A percentile compares a stretch with the other conserved stretches of the same genome.
Evolutionary conservation across 2,113 vertebrate genomes (phyloP).

Genomic region (Ceyx margarethae): DNA sequence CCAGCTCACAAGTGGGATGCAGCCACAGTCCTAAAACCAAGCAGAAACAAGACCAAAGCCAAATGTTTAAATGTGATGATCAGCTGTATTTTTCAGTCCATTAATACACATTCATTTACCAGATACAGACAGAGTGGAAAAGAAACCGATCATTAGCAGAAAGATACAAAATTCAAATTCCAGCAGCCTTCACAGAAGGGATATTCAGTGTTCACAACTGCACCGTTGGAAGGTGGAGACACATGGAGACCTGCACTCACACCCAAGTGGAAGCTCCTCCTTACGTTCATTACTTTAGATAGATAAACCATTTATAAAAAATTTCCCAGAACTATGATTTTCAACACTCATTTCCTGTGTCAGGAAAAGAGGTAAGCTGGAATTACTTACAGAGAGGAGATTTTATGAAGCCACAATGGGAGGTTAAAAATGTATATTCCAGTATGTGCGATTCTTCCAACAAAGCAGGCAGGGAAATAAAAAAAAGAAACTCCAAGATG

Average conservation of each 20-base stretch:
- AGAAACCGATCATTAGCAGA: background rate
- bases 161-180: conserved; percentile 22
- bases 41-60: background rate
- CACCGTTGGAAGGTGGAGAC: background rate
- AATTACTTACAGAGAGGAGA: conserved; percentile 2
- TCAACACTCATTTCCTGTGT: background rate
- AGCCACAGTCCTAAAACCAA: background rate
- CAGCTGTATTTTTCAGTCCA: conserved; percentile 49
- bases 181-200: conserved; percentile 67
- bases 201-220: conserved; percentile 37
- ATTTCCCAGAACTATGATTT: background rate
- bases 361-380: background rate
- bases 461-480: background rate
- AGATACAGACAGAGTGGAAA: background rate
- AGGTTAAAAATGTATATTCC: conserved; percentile 1
- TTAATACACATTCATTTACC: conserved; percentile 47
- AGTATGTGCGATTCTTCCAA: background rate
- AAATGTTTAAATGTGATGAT: background rate
- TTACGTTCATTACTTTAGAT: background rate
- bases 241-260: background rate
- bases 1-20: background rate
- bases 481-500: background rate
- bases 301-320: background rate
- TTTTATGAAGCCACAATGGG: background rate
- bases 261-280: conserved; percentile 6